Percentiles rank a stretch among this genome's conserved stretches.
Conservation (phyloP, 1,140 invertebrate genomes). For the Drosophila serrata region DNA sequence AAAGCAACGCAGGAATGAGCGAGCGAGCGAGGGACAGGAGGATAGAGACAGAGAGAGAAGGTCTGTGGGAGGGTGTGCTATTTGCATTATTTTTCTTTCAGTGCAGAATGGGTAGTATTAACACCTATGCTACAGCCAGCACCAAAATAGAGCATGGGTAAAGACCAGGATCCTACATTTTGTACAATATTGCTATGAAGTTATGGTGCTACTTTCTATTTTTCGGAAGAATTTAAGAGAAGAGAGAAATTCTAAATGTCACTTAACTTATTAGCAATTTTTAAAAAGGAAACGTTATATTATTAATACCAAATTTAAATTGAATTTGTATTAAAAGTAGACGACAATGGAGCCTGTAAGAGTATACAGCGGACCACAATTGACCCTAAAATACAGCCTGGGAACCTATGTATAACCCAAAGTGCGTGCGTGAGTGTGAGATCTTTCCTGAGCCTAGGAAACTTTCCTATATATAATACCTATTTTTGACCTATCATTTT, state of each 20-base stretch:
- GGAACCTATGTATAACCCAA: constrained; percentile 1
- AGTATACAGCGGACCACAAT: constrained; percentile 29
- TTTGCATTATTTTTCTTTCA: constrained; percentile 16
- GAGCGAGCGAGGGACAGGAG: constrained; percentile 4
- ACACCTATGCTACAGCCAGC: constrained; percentile 41
- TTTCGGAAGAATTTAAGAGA: background rate
- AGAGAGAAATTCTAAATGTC: background rate
- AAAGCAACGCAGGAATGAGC: constrained; percentile 64
- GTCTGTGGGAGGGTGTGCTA: background rate
- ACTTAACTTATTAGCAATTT: background rate
- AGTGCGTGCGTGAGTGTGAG: constrained; percentile 55
- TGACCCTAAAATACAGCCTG: background rate
- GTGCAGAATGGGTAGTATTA: constrained; percentile 23
- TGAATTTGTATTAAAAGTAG: background rate
- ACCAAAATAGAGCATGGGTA: constrained; percentile 14
- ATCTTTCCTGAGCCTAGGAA: background rate
- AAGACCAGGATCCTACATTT: constrained; percentile 4
- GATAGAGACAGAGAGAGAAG: constrained; percentile 2
- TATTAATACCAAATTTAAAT: background rate
- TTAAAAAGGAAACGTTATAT: background rate
- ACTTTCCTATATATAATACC: background rate
- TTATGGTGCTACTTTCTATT: background rate
- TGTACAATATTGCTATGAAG: constrained; percentile 15
- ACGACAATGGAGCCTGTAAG: background rate
- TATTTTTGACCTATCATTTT: background rate